Evolutionary conservation across 1,140 invertebrate genomes (phyloP), one percentile per base, ranked within the genome.

Genomic region (Trichonephila clavipes): DNA sequence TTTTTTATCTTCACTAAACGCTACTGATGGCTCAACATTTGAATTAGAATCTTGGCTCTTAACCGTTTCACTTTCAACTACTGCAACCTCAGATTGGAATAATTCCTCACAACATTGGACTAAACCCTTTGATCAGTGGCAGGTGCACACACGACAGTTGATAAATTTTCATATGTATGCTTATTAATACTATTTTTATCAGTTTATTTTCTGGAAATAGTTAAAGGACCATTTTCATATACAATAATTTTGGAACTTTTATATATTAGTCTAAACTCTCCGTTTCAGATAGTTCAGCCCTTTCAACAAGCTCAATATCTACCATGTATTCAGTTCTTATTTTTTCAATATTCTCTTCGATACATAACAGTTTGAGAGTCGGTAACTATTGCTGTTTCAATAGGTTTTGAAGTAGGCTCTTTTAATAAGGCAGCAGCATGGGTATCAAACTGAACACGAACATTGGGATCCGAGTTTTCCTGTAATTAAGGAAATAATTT

Each of bases 371-470:
- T 85, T 58, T 21, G 16, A 21, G 40, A 62, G 14, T 62, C 61
- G 4, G 61, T 7, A 10, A 77, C 28, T 28, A 24, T 77, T 12
- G 28, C 28, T n/a, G n/a, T n/a, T n/a, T n/a, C n/a, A n/a, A n/a
- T n/a, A n/a, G n/a, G n/a, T n/a, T n/a, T n/a, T n/a, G n/a, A n/a
- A n/a, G n/a, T n/a, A n/a, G n/a, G n/a, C n/a, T n/a, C n/a, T n/a
- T n/a, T n/a, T n/a, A n/a, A 28, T 34, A 58, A n/a, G 7, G 58
- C 61, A 62, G 86, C 86, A 34, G 64, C 86, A 64, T 88, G 86
- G 12, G 58, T 34, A 4, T 59, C 86, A 28, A 88, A 88, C 10
- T 88, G 59, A 14, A 88, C 61, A 64, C 86, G 16, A 34, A 88
- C 34, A 64, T 21, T 61, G 2, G 59, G 19, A 28, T 88, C 86